Conservation (phyloP, 1,140 invertebrate species). For the Macrocentrus cingulum region DNA sequence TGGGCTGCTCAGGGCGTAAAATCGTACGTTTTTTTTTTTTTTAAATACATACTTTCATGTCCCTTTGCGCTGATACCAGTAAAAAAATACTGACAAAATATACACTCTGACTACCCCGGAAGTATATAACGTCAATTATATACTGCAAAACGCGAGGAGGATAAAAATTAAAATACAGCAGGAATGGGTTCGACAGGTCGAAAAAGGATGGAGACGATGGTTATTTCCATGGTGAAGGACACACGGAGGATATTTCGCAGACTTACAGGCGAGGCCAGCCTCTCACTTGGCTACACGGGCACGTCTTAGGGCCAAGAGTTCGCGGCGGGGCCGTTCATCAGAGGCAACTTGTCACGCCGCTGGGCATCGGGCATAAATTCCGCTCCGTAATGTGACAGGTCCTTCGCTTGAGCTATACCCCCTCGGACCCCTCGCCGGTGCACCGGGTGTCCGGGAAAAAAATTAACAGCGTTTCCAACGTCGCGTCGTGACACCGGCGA, state of each 20-base stretch:
- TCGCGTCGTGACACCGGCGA: background rate
- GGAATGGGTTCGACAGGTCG: background rate
- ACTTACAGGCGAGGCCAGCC: background rate
- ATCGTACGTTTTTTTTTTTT: slow-evolving; percentile 50
- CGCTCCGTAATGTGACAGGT: slow-evolving; percentile 58
- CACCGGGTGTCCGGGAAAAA: slow-evolving; percentile 47
- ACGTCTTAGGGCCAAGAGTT: slow-evolving; percentile 50
- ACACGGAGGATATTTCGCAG: background rate
- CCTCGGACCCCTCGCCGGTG: slow-evolving; percentile 36
- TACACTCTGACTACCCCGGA: no score
- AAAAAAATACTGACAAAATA: no score
- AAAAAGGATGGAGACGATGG: background rate
- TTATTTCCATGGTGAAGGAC: slow-evolving; percentile 2
- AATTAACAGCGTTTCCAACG: background rate
- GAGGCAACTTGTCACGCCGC: slow-evolving; percentile 59
- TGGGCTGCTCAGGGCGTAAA: slow-evolving; percentile 54
- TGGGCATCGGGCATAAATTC: slow-evolving; percentile 60
- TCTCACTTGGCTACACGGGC: no score
- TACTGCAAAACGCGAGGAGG: background rate
- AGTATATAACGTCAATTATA: no score
- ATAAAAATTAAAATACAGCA: slow-evolving; percentile 9
- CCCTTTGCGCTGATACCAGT: no score
- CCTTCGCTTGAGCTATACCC: slow-evolving; percentile 28
- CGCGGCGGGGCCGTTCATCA: slow-evolving; percentile 57
- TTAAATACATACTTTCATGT: background rate